A percentile compares a stretch with the other conserved stretches of the same genome.
Evolutionary conservation across 2,888 invertebrate genomes (phyloP).

Genomic region (Pseudococcus longispinus): DNA sequence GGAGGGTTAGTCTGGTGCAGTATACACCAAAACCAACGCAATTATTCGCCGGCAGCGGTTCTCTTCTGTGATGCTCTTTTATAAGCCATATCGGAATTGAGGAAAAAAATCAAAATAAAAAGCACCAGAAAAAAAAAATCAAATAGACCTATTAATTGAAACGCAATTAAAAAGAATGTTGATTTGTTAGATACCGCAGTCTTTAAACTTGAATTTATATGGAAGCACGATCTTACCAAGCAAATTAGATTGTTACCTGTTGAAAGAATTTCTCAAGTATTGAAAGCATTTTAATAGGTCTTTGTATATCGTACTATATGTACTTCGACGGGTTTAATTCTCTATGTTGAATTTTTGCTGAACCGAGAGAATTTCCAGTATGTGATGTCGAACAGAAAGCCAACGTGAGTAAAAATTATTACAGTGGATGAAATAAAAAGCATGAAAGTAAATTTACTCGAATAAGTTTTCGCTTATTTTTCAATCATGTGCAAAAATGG

Average conservation of each 20-base stretch:
- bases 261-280: conserved; percentile 38
- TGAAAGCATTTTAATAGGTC: conserved; percentile 17
- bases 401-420: background rate
- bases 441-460: background rate
- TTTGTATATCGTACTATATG: background rate
- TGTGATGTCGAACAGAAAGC: background rate
- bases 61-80: background rate
- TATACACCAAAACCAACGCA: background rate
- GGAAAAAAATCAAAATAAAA: background rate
- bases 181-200: background rate
- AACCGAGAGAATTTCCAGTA: background rate
- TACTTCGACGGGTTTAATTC: background rate
- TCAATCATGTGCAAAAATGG: too few relatives aligned
- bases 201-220: background rate
- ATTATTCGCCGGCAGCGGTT: conserved; percentile 16
- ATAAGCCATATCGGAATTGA: background rate
- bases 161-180: conserved; percentile 18
- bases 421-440: background rate
- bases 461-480: too few relatives aligned
- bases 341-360: background rate
- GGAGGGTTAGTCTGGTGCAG: background rate
- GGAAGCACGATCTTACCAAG: background rate
- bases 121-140: conserved; percentile 2
- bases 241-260: conserved; percentile 29
- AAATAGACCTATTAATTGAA: conserved; percentile 28